These are phyloP conservation scores for Mirounga angustirostris DNA, from an alignment of 2,113 vertebrate species.

Conservation along the genomic window DNA sequence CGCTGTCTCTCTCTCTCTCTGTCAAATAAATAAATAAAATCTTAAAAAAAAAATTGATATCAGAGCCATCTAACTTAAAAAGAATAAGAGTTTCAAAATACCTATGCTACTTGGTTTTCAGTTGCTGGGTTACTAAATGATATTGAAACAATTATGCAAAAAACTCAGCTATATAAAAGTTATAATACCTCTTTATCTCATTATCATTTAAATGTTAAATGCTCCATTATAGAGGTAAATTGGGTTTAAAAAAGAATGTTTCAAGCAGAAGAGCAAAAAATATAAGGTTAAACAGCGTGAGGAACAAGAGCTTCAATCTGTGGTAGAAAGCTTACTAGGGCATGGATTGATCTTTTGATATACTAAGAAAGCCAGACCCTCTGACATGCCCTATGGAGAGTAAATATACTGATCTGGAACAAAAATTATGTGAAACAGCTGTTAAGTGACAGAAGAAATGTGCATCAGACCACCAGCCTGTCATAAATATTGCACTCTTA, in stretches of 20 bases:
- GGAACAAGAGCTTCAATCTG: slow-evolving; percentile 56
- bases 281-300: slow-evolving; percentile 66
- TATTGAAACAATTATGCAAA: slow-evolving; percentile 65
- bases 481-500: slow-evolving; percentile 84
- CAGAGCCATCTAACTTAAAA: neutral
- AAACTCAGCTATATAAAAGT: slow-evolving; percentile 13
- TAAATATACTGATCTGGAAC: slow-evolving; percentile 74
- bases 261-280: slow-evolving; percentile 63
- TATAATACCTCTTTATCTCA: slow-evolving; percentile 20
- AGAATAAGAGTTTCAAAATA: neutral
- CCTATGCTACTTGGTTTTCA: slow-evolving; percentile 28
- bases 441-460: slow-evolving; percentile 85
- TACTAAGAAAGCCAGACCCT: slow-evolving; percentile 52
- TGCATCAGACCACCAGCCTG: slow-evolving; percentile 78
- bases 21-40: too few relatives aligned
- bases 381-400: slow-evolving; percentile 74
- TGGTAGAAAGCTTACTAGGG: slow-evolving; percentile 1
- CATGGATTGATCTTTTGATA: slow-evolving; percentile 64
- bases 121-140: slow-evolving; percentile 20
- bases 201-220: slow-evolving; percentile 73
- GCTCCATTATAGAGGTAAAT: slow-evolving; percentile 67
- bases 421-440: slow-evolving; percentile 81
- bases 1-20: too few relatives aligned
- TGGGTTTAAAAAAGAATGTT: slow-evolving; percentile 60
- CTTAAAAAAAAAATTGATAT: neutral